Evolutionary conservation across 1,140 invertebrate species (phyloP), one percentile per base, ranked within the genome.

Genomic region (Linepithema humile): DNA sequence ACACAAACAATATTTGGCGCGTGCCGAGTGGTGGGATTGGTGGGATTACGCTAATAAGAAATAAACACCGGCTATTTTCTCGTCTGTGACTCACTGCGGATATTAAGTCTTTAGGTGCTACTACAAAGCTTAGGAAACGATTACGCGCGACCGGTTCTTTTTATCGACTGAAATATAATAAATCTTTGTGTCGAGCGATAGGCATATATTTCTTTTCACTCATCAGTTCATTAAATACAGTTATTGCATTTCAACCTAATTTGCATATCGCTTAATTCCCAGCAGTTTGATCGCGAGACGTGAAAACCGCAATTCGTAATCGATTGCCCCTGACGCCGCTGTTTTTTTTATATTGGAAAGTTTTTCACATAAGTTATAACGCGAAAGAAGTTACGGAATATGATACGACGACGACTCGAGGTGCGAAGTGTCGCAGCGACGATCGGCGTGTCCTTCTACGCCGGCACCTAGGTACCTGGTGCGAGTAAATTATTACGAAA

Each of bases 401-500:
- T n/a, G n/a, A n/a, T n/a, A n/a, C 23, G 23, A 17, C 9, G 32
- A 38, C 35, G 12, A 9, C n/a, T 23, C 55, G 40, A 64, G 29
- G 9, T 38, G 15, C 45, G 55, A 38, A 82, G 7, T 17, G 29
- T 26, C 74, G 64, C 32, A 45, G 15, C 23, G 38, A 10, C 59
- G 62, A 29, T 40, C 64, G 9, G 9, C 20, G 40, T 50, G 6
- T 26, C 38, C 23, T 32, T 57, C 32, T 4, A 5, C 26, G 5
- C 43, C 12, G 17, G n/a, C 40, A 60, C 40, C 60, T 50, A 65
- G 15, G 3, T 48, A 45, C 10, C 53, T 29, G 23, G 7, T 29
- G 40, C 43, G 15, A 69, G 48, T 23, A 57, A 84, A 83, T 55
- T 73, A 55, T 85, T 82, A n/a, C 67, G 85, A 85, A 85, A 82